Evolutionary conservation across 2,797 vertebrate genomes (phyloP), one percentile per base, ranked within the genome.

Genomic region (Microctenopoma lineatum): DNA sequence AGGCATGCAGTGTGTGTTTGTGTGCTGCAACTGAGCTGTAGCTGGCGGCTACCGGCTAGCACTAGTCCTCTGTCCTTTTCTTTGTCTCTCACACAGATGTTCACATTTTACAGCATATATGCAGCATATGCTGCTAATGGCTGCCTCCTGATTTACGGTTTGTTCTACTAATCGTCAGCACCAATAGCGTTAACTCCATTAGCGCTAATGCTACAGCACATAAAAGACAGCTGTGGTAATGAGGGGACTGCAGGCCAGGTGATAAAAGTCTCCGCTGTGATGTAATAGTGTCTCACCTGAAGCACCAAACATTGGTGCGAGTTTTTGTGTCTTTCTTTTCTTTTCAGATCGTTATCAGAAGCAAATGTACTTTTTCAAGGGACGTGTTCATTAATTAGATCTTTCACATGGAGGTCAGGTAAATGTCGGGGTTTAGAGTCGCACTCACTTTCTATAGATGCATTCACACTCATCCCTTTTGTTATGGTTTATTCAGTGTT

Each of bases 181-280:
- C 57, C 11, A 21, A 51, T 66, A 32, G 42, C 69, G 74, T 75
- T 89, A 70, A 73, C 72, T 55, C 57, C 73, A 87, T 92, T 86
- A 85, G 74, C 7, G 5, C 62, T 83, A 83, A 88, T 76, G 79
- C 73, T 82, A 63, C 57, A 61, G 56, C 70, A 83, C 89, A 92
- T 92, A 84, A 86, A 84, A 76, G 59, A 56, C 14, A 8, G 25
- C 81, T 75, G 75, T 54, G 70, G 56, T 83, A 86, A 90, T 85
- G 77, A 85, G 72, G 32, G 55, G 14, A 25, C 53, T 15, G 62
- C 61, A 66, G 55, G 46, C 32, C 67, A 70, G 57, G 74, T 79
- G 67, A 78, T 81, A 53, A 75, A 86, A 86, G 62, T 71, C 38
- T 63, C 12, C 9, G 0, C 29, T 13, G 4, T 3, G 16, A 65